These are phyloP conservation scores for Octopus sinensis DNA, from an alignment of 1,140 invertebrate species.

Conservation along the genomic window DNA sequence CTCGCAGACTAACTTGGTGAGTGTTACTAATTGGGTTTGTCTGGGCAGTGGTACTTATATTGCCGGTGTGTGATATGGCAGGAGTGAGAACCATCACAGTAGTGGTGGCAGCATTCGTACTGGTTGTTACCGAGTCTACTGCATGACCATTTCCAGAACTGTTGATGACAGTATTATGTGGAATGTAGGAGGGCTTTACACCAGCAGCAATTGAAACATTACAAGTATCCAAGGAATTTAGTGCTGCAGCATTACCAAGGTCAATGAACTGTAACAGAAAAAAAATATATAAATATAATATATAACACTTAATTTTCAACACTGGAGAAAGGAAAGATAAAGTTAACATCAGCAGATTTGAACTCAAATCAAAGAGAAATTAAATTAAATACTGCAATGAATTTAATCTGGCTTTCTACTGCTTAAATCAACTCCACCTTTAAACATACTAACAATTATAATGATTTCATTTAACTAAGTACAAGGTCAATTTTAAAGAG, in stretches of 20 bases:
- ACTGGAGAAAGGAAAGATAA: no score
- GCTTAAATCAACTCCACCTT: no score
- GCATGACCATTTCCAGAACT: constrained; percentile 32
- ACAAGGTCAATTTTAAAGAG: no score
- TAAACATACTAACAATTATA: no score
- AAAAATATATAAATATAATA: neutral
- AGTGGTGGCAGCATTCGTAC: constrained; percentile 27
- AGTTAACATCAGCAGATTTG: no score
- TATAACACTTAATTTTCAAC: no score
- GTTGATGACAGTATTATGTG: constrained; percentile 30
- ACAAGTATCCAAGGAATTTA: constrained; percentile 42
- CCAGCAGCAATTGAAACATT: constrained; percentile 59
- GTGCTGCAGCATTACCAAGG: constrained; percentile 83
- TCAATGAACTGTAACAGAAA: constrained; percentile 80
- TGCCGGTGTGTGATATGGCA: constrained; percentile 9
- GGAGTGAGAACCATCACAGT: constrained; percentile 34
- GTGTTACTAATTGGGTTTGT: neutral
- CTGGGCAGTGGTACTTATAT: neutral
- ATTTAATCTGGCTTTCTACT: no score
- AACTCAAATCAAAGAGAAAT: no score
- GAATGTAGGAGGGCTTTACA: constrained; percentile 33
- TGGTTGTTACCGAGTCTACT: constrained; percentile 21
- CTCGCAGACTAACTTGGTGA: constrained; percentile 6
- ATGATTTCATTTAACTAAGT: no score
- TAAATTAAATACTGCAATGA: no score